Evolutionary conservation across 2,797 vertebrate species (phyloP).

Genomic region (Acanthopagrus latus): DNA sequence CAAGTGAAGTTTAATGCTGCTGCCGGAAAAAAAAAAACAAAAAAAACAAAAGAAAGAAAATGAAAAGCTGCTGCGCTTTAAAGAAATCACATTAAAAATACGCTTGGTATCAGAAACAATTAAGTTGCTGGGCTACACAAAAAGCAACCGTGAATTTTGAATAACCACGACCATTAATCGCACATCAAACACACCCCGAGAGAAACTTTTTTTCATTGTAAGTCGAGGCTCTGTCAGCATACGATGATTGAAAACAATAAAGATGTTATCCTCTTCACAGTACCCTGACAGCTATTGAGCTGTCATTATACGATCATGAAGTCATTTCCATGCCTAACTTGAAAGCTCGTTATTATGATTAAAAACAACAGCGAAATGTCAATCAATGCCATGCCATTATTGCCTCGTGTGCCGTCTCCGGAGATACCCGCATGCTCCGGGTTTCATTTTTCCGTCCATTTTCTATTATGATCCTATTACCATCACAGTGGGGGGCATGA

Average conservation of each 20-base stretch:
- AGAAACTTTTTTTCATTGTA: slow-evolving; percentile 62
- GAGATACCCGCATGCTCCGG: slow-evolving; percentile 55
- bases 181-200: slow-evolving; percentile 57
- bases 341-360: slow-evolving; percentile 83
- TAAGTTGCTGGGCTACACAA: slow-evolving; percentile 49
- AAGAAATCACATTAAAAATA: slow-evolving; percentile 36
- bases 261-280: slow-evolving; percentile 74
- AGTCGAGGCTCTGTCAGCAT: slow-evolving; percentile 75
- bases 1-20: slow-evolving; percentile 8
- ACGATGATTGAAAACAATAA: slow-evolving; percentile 82
- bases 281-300: slow-evolving; percentile 79
- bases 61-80: slow-evolving; percentile 24
- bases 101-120: slow-evolving; percentile 57
- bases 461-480: slow-evolving; percentile 68
- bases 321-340: slow-evolving; percentile 81
- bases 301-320: slow-evolving; percentile 81
- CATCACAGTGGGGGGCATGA: slow-evolving; percentile 44
- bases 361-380: slow-evolving; percentile 80
- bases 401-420: slow-evolving; percentile 64
- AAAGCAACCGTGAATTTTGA: slow-evolving; percentile 53
- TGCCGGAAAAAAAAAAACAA: too few species aligned
- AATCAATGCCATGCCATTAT: slow-evolving; percentile 80
- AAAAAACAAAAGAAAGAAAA: slow-evolving; percentile 7
- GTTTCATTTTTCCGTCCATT: slow-evolving; percentile 53
- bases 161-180: slow-evolving; percentile 63